A percentile compares a stretch with the other conserved stretches of the same genome.
Conservation (phyloP, 2,113 vertebrate genomes). For the Scolopax mira region DNA sequence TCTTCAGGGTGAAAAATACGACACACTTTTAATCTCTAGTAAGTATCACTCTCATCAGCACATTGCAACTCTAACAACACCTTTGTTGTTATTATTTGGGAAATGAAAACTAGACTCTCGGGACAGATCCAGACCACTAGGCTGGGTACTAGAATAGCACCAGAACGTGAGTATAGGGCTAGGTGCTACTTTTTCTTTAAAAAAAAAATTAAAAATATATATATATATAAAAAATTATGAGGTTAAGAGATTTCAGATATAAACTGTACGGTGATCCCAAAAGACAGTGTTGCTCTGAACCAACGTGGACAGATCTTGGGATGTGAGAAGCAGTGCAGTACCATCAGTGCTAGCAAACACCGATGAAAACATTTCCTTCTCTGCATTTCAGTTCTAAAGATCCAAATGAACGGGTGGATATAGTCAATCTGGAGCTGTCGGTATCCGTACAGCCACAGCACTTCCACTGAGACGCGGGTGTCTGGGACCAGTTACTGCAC, state of each 20-base stretch:
- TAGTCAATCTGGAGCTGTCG: neutral
- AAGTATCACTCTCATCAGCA: neutral
- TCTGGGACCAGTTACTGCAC: neutral
- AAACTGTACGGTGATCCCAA: neutral
- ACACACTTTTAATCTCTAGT: neutral
- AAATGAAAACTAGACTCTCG: neutral
- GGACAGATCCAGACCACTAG: neutral
- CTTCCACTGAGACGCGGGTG: neutral
- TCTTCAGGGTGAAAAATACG: neutral
- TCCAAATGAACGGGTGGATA: neutral
- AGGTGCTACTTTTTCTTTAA: neutral
- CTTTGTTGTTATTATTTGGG: neutral
- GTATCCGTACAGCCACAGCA: neutral
- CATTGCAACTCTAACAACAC: neutral
- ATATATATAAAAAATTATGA: neutral
- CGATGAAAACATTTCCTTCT: neutral
- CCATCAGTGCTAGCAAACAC: neutral
- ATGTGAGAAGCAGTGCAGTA: neutral
- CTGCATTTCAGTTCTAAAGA: neutral
- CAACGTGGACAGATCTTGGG: neutral
- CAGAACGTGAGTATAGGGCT: neutral
- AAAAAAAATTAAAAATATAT: neutral
- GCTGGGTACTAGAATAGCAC: neutral
- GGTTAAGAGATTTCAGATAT: neutral
- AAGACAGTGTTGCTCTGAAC: neutral